Base-by-base conservation (phyloP, 1,140 invertebrate species). In the Drosophila melanica region DNA sequence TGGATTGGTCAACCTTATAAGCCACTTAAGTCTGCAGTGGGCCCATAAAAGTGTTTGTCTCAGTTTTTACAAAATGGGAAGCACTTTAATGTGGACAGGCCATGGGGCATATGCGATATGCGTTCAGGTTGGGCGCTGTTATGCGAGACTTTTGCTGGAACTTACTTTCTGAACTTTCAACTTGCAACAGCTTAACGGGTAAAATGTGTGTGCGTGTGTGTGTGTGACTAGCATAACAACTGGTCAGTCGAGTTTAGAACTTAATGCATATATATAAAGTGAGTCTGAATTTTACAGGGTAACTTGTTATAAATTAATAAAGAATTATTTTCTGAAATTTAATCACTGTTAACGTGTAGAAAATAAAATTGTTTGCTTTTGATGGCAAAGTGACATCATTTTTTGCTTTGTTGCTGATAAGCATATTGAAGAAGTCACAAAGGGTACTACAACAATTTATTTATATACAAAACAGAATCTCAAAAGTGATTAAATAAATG, bases 131-230 rank as follows among this genome's bases (percentile, higher is more conserved):
- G 35, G 51, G 35, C 16, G 39, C 37, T 12, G 51, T 39, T 9
- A 23, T 54, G 45, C 62, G 41, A 48, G 14, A 16, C 33, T 14
- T 20, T 68, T 76, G 51, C 64, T 60, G 48, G 75, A 78, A 68
- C 75, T 50, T 64, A 64, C 30, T 20, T 73, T 57, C 12, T 77
- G 75, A 78, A 67, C 76, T 78, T 53, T 60, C 60, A 73, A 60
- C 76, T 60, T 55, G 45, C 44, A 60, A 67, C 76, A 74, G 75
- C 60, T 54, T 58, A 54, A 54, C 16, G 66, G 53, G 23, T 20
- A 30, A 30, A 60, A 48, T 39, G 1, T 8, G 9, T 9, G 54
- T 55, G 60, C 20, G 69, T 9, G 54, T 55, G 60, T 27, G 69
- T 50, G 47, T 50, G 12, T n/a, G n/a, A 50, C n/a, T 0, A 35